phyloP scores from a whole-genome alignment of 92 coral and sea anemone genomes.

The Phenganax subtilis region DNA sequence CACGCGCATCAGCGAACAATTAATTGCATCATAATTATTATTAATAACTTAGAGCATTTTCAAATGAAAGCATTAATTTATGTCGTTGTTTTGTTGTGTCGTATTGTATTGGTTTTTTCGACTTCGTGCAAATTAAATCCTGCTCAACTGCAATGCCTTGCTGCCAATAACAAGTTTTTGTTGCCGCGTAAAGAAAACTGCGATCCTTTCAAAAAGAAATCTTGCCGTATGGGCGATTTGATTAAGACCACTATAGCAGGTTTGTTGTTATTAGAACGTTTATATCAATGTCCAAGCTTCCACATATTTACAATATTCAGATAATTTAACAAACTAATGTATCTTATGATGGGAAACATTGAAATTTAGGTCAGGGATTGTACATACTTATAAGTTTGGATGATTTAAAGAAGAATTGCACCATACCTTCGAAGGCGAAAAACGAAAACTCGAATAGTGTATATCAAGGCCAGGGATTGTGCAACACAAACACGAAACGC shows the following conservation, averaged over 20 bases:
- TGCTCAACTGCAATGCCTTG: conserved; percentile 71
- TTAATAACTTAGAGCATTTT: not conserved
- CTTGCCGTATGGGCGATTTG: conserved; percentile 80
- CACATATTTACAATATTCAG: not conserved
- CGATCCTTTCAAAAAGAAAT: conserved; percentile 57
- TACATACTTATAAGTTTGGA: no score
- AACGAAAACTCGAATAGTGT: no score
- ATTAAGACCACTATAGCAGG: conserved; percentile 71
- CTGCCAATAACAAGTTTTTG: conserved; percentile 65
- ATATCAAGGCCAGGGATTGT: no score
- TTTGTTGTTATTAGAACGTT: not conserved
- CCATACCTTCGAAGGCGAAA: no score
- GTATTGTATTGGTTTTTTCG: conserved; percentile 36
- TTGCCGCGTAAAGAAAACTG: conserved; percentile 70
- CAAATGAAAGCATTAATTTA: not conserved
- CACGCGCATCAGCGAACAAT: not conserved
- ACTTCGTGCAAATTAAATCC: conserved; percentile 68
- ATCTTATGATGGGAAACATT: no score
- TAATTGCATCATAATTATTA: not conserved
- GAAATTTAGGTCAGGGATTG: no score
- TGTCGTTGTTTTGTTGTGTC: conserved; percentile 1
- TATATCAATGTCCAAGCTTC: not conserved
- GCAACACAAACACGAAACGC: no score
- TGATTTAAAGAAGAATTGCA: no score
- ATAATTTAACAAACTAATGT: no score